A percentile compares a stretch with the other conserved stretches of the same genome.
Evolutionary conservation across 2,888 invertebrate species (phyloP).

Genomic region (Harpalus rubripes): DNA sequence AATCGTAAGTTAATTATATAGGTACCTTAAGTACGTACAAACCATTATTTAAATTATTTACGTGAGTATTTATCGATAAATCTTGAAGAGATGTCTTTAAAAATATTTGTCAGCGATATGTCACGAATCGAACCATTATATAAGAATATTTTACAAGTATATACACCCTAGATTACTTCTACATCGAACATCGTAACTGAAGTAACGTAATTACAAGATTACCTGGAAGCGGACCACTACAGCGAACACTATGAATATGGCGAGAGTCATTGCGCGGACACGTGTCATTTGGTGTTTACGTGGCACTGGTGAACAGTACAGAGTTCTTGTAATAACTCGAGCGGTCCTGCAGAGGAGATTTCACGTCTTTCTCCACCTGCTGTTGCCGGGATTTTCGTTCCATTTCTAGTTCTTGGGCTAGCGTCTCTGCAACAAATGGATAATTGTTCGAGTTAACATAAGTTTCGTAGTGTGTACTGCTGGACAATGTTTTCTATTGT

Average conservation of each 20-base stretch:
- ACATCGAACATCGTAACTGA: conserved; percentile 39
- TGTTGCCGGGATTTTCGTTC: conserved; percentile 92
- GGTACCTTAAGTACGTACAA: no score
- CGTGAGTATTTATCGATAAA: not conserved
- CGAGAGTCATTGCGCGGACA: not conserved
- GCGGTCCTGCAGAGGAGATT: conserved; percentile 90
- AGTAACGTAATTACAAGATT: conserved; percentile 31
- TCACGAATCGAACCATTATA: conserved; percentile 19
- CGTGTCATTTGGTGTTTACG: conserved; percentile 76
- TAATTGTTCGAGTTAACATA: no score
- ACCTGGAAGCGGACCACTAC: conserved; percentile 47
- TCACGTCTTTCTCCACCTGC: conserved; percentile 89
- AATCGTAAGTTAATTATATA: no score
- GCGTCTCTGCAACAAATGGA: conserved; percentile 83
- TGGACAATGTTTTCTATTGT: no score
- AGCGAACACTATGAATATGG: conserved; percentile 58
- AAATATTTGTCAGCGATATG: conserved; percentile 32
- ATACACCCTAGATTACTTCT: conserved; percentile 26
- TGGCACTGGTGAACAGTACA: conserved; percentile 92
- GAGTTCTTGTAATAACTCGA: conserved; percentile 93
- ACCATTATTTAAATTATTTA: not conserved
- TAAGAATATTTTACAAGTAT: conserved; percentile 45
- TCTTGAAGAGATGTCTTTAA: conserved; percentile 8
- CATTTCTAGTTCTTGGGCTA: conserved; percentile 92
- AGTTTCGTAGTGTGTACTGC: no score